A percentile compares a stretch with the other conserved stretches of the same genome.
These are phyloP conservation scores for Poeciliopsis turrubarensis DNA, from an alignment of 2,113 vertebrate species.

Conservation along the genomic window DNA sequence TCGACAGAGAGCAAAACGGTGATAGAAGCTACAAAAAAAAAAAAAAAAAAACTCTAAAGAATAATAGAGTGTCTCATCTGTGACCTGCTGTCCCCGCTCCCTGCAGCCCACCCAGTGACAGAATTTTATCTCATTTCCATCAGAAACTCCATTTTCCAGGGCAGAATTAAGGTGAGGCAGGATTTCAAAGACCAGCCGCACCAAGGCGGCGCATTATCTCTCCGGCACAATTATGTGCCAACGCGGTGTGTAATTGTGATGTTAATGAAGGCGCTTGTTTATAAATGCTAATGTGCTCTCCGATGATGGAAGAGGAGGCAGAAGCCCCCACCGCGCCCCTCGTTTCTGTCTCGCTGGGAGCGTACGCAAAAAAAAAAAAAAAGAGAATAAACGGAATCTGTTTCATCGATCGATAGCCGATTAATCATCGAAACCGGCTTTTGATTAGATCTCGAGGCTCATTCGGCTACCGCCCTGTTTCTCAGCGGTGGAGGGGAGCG, in stretches of 20 bases:
- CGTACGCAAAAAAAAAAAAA: slow-evolving; percentile 26
- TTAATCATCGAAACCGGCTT: slow-evolving; percentile 67
- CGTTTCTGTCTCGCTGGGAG: slow-evolving; percentile 38
- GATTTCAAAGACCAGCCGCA: slow-evolving; percentile 60
- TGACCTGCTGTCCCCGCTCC: slow-evolving; percentile 34
- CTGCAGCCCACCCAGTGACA: slow-evolving; percentile 1
- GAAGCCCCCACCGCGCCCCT: background rate
- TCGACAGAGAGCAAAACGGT: slow-evolving; percentile 15
- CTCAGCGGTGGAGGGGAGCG: slow-evolving; percentile 44
- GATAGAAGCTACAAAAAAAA: slow-evolving; percentile 13
- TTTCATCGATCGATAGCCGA: slow-evolving; percentile 69
- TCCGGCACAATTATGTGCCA: slow-evolving; percentile 66
- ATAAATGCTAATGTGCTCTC: slow-evolving; percentile 68
- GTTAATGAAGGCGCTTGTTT: slow-evolving; percentile 77
- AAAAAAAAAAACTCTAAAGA: background rate
- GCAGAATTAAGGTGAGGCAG: slow-evolving; percentile 55
- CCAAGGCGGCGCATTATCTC: slow-evolving; percentile 55
- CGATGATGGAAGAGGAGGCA: slow-evolving; percentile 67
- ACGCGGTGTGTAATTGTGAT: slow-evolving; percentile 71
- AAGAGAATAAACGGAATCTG: slow-evolving; percentile 38
- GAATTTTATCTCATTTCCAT: slow-evolving; percentile 31
- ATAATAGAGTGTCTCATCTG: slow-evolving; percentile 37
- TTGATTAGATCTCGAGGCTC: slow-evolving; percentile 74
- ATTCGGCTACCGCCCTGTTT: slow-evolving; percentile 25
- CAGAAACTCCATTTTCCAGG: slow-evolving; percentile 31